Base-by-base conservation (phyloP, 2,113 vertebrate genomes). In the Pomatorhinus ruficollis region DNA sequence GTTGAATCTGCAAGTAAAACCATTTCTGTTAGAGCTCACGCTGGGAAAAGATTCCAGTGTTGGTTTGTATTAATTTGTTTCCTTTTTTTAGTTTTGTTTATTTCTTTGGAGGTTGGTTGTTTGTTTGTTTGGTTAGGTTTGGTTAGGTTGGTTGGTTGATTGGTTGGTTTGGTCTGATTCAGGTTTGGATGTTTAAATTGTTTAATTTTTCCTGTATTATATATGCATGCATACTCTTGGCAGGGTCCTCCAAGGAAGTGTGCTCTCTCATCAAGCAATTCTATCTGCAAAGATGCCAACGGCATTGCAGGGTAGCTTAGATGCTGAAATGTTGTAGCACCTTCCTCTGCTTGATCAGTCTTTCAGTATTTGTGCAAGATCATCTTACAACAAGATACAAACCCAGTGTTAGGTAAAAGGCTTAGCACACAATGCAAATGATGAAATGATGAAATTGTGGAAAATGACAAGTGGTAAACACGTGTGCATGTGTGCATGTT, bases 1-100 rank as follows among this genome's bases (percentile, higher is more conserved):
- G 72, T 37, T 94, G 72, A 87, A 95, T 83, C 64, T 95, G 56
- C 77, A 91, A 95, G 80, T 68, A 82, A 95, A 93, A 91, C 44
- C 78, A 44, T 78, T 95, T 90, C 72, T 83, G 15, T 75, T 74
- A 87, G 64, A 89, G 68, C 24, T 78, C 40, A 52, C 35, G 22
- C 24, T 52, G 66, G 44, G 28, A 83, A 78, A 79, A 72, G 7
- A 56, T 63, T 81, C 59, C 40, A 19, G 8, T 8, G 1, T 45
- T 50, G 20, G 54, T 35, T 72, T 59, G 30, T 31, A 56, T 69
- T 49, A 42, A 6, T 47, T 59, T 28, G 10, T 49, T 66, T 42
- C 14, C 64, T 57, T 45, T 45, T 17, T 45, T 68, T 45, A 40
- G 16, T 40, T 70, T 78, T 6, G 15, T 44, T 60, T 24, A 30